Evolutionary conservation across 2,888 invertebrate species (phyloP), one percentile per base, ranked within the genome.

Genomic region (Scrobipalpa atriplicella): DNA sequence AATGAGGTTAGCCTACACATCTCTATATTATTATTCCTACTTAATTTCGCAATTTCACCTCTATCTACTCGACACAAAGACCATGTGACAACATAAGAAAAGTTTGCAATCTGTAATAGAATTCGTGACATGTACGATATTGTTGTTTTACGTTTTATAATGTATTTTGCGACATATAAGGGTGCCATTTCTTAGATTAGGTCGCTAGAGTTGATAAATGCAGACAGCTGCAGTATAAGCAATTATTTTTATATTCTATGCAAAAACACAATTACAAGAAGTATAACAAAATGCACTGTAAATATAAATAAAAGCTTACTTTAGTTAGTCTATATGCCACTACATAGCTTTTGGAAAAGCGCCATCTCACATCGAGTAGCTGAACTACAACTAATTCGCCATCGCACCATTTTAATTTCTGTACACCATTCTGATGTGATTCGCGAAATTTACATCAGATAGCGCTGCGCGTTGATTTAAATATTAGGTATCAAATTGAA

Each of bases 1-100:
- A 85, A 83, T 83, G 83, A 84, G 83, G 82, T 84, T 82, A 75
- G 74, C 76, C 79, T 82, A 86, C 83, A 84, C 84, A 76, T 83
- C 79, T 77, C 72, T 70, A 75, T 71, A 66, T 68, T 64, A 67
- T 66, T 65, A 58, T 69, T 62, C 67, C 10, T 13, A 5, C 61
- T 29, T 54, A 69, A 61, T 56, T 66, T 21, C 38, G 64, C 65
- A 77, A 74, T 75, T 61, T 74, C 61, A 68, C 73, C 75, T 70
- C 71, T 79, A 75, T 68, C 5, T 5, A 69, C 13, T 64, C 63
- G 66, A 38, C 65, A 75, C 78, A 80, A 73, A 68, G 68, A 70
- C 58, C 62, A 66, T 64, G 38, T 51, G 52, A 56, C 36, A 18
- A 58, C 56, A 52, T 38, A 51, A 73, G 70, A 71, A 75, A 81